Base-by-base conservation (phyloP, 2,888 invertebrate species). In the Melinaea marsaeus region DNA sequence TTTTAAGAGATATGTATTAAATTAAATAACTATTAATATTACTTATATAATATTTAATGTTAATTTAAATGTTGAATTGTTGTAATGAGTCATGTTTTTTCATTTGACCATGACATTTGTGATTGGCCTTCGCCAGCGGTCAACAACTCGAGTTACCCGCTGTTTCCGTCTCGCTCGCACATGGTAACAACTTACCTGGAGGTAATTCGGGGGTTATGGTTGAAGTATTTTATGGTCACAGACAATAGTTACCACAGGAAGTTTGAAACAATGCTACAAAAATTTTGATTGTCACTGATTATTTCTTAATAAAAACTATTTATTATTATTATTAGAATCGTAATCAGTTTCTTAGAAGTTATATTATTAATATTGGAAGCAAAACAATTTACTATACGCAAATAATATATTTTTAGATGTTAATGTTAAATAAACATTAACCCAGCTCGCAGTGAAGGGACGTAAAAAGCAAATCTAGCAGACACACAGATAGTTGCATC, bases 101-200 rank as follows among this genome's bases (percentile, higher is more conserved):
- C 77, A 78, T 84, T 79, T 82, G 88, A 73, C 90, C 90, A 76
- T 90, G 90, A 90, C 90, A 90, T 90, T 90, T 90, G 83, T 89
- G 90, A 90, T 90, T 89, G 88, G 88, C 90, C 90, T 90, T 89
- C 89, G 81, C 74, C 74, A 79, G 85, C 89, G 89, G 90, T 90
- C 90, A 86, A 83, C 89, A 86, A 88, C 90, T 82, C 86, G 79
- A 81, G 74, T 77, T 79, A 84, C 84, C 79, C 80, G 80, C 79
- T 75, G 75, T 74, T 75, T 9, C 60, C 48, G 46, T 81, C 81
- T 74, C 78, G 58, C 75, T 84, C 76, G 61, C 80, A 72, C 81
- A 57, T 62, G 69, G 69, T 74, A 79, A 13, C 11, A 46, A 60
- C 63, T 65, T 63, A 63, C 63, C 61, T 59, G 63, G 61, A 63